Base-by-base conservation (phyloP, 2,113 vertebrate genomes). In the Sinosuthora webbiana region DNA sequence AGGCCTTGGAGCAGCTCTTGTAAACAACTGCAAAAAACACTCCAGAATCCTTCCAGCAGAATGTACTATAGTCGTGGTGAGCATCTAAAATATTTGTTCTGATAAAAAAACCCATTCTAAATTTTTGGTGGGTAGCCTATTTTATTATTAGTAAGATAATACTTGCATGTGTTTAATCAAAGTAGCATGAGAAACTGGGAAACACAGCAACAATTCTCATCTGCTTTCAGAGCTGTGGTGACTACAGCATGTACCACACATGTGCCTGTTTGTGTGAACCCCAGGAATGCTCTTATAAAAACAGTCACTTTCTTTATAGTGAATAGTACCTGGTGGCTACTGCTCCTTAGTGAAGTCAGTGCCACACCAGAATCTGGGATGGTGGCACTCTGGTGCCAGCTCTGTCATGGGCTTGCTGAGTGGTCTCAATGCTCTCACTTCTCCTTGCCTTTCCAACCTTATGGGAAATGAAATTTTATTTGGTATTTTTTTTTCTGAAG, bases 291-390 rank as follows among this genome's bases (percentile, higher is more conserved):
- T 78, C 21, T 44, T 50, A 41, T 24, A 75, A 35, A 25, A 84
- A 18, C 60, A 63, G 24, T 31, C 39, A 9, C 49, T 64, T 50
- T 30, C 47, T 82, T 68, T 55, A 64, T 39, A 39, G 37, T 39
- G 41, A 59, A 10, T 2, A 49, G 21, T 11, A 37, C 13, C 41
- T 37, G 9, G 19, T 17, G 65, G 49, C 67, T 74, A 1, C 33
- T 74, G 60, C 39, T 67, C 63, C 47, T 68, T 28, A 12, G 39
- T 63, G 55, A 78, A 31, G 59, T 18, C 28, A 49, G 44, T 7
- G 10, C 50, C 14, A 16, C 0, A 2, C 11, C 47, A 62, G 79
- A 16, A 20, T 18, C 52, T 2, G 2, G 56, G 42, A 31, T 0
- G 0, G 25, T 17, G 25, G 44, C 0, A 3, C 30, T 68, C 23